Conservation (phyloP, 2,888 invertebrate genomes). For the Lasioglossum malachurum region DNA sequence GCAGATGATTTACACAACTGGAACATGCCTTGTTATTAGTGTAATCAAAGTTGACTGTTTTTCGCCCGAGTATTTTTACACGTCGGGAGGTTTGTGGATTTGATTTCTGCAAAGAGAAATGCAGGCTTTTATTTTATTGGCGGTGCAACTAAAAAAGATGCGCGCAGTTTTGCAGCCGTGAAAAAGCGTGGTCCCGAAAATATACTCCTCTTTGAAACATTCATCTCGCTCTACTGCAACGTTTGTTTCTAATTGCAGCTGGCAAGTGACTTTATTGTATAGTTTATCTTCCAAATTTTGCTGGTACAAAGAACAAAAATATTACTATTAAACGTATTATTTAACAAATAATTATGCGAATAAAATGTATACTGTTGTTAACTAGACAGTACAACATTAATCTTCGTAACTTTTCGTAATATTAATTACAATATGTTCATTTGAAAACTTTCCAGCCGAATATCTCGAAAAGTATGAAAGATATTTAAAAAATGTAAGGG, state of each 20-base stretch:
- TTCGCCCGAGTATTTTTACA: background rate
- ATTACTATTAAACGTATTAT: background rate
- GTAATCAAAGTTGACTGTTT: too few relatives aligned
- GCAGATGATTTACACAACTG: background rate
- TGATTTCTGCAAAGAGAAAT: background rate
- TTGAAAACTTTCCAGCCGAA: too few relatives aligned
- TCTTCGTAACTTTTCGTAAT: background rate
- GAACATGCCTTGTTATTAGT: background rate
- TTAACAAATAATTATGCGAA: background rate
- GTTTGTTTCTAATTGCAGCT: background rate
- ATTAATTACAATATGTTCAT: background rate
- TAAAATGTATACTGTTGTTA: background rate
- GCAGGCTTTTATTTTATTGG: background rate
- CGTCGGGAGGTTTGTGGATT: background rate
- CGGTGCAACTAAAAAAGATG: background rate
- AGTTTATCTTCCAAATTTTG: background rate
- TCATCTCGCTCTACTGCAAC: background rate
- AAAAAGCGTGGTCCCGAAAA: background rate
- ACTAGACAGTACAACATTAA: too few relatives aligned
- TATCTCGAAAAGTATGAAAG: too few relatives aligned
- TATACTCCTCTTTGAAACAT: background rate
- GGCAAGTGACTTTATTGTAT: background rate
- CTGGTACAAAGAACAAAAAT: background rate
- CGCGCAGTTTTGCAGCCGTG: background rate
- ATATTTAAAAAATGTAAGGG: too few relatives aligned